phyloP scores from a whole-genome alignment of 2,888 invertebrate species.

The Parnassius apollo region DNA sequence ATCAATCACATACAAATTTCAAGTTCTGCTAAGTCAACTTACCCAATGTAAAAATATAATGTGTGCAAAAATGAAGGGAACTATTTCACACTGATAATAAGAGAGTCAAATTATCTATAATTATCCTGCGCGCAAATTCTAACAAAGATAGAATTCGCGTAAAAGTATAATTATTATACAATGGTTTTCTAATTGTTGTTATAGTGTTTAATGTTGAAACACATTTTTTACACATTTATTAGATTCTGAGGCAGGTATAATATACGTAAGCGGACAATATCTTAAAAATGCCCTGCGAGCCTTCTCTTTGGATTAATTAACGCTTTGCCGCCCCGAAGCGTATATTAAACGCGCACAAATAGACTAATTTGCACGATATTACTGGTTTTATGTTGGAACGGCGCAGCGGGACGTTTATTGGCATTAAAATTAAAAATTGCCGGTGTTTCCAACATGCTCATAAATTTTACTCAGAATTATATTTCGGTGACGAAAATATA shows the following conservation, averaged over 20 bases:
- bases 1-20: no score
- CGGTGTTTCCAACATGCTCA: conserved; percentile 1
- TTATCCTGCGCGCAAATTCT: no score
- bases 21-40: no score
- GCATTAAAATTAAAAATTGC: conserved; percentile 15
- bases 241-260: conserved; percentile 25
- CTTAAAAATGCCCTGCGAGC: conserved; percentile 45
- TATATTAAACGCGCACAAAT: conserved; percentile 74
- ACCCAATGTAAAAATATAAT: no score
- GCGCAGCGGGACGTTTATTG: conserved; percentile 18
- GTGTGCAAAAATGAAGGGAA: no score
- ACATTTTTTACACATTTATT: conserved; percentile 30
- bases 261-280: conserved; percentile 18
- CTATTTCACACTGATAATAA: no score
- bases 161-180: no score
- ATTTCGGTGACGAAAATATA: no score
- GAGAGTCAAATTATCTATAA: no score
- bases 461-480: background rate
- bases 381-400: conserved; percentile 17
- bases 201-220: no score
- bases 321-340: conserved; percentile 58
- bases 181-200: no score
- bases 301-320: conserved; percentile 56
- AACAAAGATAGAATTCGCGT: no score
- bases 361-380: conserved; percentile 56